Base-by-base conservation (phyloP, 1,140 invertebrate species). In the Asbolus verrucosus region DNA sequence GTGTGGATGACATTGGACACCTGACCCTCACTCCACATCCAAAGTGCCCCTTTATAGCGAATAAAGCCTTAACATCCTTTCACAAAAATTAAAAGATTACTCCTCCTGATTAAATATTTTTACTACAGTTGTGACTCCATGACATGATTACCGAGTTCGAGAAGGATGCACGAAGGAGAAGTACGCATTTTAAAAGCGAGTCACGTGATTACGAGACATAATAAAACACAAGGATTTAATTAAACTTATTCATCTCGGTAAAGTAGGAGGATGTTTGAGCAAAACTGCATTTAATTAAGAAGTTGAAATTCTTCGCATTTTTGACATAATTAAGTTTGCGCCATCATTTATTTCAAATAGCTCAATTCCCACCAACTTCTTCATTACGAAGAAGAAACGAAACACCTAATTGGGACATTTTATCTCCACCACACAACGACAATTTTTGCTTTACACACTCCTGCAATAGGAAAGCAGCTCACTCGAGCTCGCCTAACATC, bases 201-300 rank as follows among this genome's bases (percentile, higher is more conserved):
- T 75, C 73, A 72, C 68, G 71, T 41, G 63, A 24, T 30, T 59
- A 16, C 30, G 62, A 70, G 73, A 72, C 69, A 73, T 71, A 78
- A 80, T 81, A 81, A 81, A 81, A 81, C 78, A 79, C 75, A 77
- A 78, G 76, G 76, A 77, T 81, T 81, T 81, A 81, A 81, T 81
- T 81, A 81, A 81, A 81, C 77, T 81, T 81, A 81, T 81, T 81
- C 80, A 79, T 81, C 79, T 79, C 79, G 72, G 73, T 75, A 78
- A 80, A 81, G 76, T 78, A 73, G 79, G 76, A 76, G 70, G 76
- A 74, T 76, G 72, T 74, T 73, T 73, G 69, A 65, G 71, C 71
- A 77, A 79, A 81, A 80, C 74, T 80, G 79, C 79, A 81, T 81
- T 81, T 81, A 80, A 81, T 81, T 80, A 81, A 80, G 78, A 79